A percentile compares a stretch with the other conserved stretches of the same genome.
These are phyloP conservation scores for Lampris megalopsis DNA, from an alignment of 2,113 vertebrate genomes.

Conservation along the genomic window DNA sequence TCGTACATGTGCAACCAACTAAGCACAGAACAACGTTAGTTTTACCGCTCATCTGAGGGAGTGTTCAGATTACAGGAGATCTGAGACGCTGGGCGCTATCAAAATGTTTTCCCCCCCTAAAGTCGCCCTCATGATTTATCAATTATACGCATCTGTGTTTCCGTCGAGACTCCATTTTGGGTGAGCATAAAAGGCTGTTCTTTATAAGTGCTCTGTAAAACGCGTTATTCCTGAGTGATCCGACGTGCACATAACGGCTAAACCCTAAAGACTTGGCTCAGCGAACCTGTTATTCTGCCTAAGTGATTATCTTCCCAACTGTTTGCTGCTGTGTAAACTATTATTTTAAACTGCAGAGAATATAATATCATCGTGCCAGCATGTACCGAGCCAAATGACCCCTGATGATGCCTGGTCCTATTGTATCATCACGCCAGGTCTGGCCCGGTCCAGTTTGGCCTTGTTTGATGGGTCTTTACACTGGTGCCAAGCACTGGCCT, in stretches of 20 bases:
- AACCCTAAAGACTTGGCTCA: constrained; percentile 65
- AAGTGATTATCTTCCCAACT: constrained; percentile 5
- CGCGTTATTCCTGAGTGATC: constrained; percentile 68
- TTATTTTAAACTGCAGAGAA: constrained; percentile 49
- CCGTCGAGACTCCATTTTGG: constrained; percentile 69
- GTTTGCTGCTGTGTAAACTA: constrained; percentile 33
- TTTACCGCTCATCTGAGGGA: constrained; percentile 64
- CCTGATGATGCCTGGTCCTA: constrained; percentile 58
- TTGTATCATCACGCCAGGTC: constrained; percentile 56
- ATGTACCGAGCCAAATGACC: constrained; percentile 53
- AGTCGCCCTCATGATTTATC: constrained; percentile 73
- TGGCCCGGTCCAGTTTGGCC: constrained; percentile 67
- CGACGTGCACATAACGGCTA: constrained; percentile 59
- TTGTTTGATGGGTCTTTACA: constrained; percentile 69
- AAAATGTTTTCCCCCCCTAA: constrained; percentile 71
- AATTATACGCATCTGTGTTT: constrained; percentile 78
- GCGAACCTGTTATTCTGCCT: constrained; percentile 41
- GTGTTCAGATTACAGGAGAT: constrained; percentile 57
- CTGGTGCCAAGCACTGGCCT: constrained; percentile 68
- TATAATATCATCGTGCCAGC: constrained; percentile 55
- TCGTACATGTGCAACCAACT: constrained; percentile 54
- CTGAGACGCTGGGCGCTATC: constrained; percentile 65
- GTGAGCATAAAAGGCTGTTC: constrained; percentile 69
- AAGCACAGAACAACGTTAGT: constrained; percentile 55
- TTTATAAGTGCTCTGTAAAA: constrained; percentile 73